Evolutionary conservation across 2,888 invertebrate genomes (phyloP).

Genomic region (Philhelius pedissequus): DNA sequence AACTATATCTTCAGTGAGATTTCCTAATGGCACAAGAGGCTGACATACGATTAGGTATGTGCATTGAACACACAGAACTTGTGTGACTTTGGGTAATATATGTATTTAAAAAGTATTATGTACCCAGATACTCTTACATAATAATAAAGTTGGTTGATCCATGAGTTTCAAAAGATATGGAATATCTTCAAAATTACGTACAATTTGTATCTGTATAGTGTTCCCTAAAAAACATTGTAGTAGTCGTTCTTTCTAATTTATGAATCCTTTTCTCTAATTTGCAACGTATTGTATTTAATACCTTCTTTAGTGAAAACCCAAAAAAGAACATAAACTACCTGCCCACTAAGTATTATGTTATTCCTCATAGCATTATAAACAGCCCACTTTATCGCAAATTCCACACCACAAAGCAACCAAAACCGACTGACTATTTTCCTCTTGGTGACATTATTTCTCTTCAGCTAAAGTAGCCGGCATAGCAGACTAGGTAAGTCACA

Average conservation of each 20-base stretch:
- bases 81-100: neutral
- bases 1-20: neutral
- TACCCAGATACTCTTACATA: too few relatives aligned
- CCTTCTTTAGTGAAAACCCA: neutral
- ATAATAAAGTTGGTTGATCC: neutral
- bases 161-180: neutral
- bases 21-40: too few relatives aligned
- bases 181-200: too few relatives aligned
- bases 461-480: neutral
- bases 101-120: too few relatives aligned
- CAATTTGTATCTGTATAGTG: neutral
- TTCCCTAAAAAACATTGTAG: neutral
- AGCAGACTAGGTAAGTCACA: neutral
- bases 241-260: neutral
- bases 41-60: too few relatives aligned
- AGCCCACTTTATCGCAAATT: constrained; percentile 46
- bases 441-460: neutral
- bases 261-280: neutral
- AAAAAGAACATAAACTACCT: neutral
- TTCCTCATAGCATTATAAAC: constrained; percentile 10
- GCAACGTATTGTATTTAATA: neutral
- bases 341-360: neutral
- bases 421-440: constrained; percentile 2
- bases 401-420: constrained; percentile 10
- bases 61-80: too few relatives aligned